Evolutionary conservation across 2,888 invertebrate genomes (phyloP).

Genomic region (Kuschelorhynchus macadamiae): DNA sequence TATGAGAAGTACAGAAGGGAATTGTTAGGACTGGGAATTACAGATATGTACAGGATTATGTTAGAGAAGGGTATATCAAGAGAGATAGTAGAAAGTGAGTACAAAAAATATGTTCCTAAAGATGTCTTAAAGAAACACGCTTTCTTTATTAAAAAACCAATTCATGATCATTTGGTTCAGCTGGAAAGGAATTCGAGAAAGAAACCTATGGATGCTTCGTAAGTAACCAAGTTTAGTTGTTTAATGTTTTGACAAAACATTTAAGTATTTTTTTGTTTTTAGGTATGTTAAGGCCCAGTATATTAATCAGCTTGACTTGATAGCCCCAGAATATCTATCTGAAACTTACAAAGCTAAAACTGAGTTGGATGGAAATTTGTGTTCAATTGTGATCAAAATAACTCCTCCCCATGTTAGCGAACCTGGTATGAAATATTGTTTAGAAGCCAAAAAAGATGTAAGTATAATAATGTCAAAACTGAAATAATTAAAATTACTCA

Average conservation of each 20-base stretch:
- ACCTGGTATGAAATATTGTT: conserved; percentile 78
- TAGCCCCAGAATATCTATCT: conserved; percentile 86
- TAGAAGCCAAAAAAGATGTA: conserved; percentile 76
- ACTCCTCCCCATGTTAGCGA: conserved; percentile 76
- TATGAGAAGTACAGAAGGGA: conserved; percentile 84
- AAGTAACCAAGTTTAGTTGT: conserved; percentile 60
- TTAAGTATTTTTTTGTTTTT: conserved; percentile 47
- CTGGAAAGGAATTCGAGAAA: conserved; percentile 66
- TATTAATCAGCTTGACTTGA: conserved; percentile 82
- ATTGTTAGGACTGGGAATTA: conserved; percentile 86
- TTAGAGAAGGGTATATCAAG: conserved; percentile 79
- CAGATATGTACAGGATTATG: conserved; percentile 89
- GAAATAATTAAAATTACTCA: conserved; percentile 6
- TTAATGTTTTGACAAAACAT: background rate
- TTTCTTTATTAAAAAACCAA: conserved; percentile 82
- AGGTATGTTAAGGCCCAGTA: conserved; percentile 84
- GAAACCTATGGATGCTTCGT: conserved; percentile 76
- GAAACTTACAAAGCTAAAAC: conserved; percentile 81
- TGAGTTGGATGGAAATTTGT: conserved; percentile 74
- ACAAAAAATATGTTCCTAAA: conserved; percentile 87
- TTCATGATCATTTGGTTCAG: conserved; percentile 76
- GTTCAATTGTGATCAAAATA: conserved; percentile 74
- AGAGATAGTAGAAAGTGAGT: conserved; percentile 82
- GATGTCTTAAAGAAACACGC: conserved; percentile 82
- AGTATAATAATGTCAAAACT: conserved; percentile 42